Evolutionary conservation across 2,888 invertebrate species (phyloP).

Genomic region (Drosophila limbata): DNA sequence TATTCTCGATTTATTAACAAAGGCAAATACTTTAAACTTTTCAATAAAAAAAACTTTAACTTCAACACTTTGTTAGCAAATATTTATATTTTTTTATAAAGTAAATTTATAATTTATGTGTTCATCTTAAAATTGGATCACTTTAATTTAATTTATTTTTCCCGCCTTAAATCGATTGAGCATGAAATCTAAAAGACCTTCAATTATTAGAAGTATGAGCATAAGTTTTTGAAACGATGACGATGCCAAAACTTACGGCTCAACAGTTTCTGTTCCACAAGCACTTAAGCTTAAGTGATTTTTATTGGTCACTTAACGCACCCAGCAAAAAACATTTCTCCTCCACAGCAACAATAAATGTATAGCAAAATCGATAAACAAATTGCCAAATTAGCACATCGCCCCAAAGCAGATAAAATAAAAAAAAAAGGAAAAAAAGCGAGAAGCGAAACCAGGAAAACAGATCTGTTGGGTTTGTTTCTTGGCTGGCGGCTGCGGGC

Average conservation of each 20-base stretch:
- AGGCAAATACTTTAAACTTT: no score
- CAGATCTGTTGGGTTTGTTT: conserved; percentile 66
- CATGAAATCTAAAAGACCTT: conserved; percentile 29
- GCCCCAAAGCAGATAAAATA: conserved; percentile 44
- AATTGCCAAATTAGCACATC: conserved; percentile 81
- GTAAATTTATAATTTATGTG: background rate
- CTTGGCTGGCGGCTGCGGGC: conserved; percentile 60
- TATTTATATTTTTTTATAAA: no score
- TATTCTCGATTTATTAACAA: no score
- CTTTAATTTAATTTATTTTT: conserved; percentile 23
- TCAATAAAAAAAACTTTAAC: no score
- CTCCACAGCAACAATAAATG: conserved; percentile 31
- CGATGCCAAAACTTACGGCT: conserved; percentile 52
- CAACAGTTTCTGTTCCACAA: conserved; percentile 65
- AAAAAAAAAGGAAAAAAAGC: background rate
- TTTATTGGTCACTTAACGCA: conserved; percentile 81
- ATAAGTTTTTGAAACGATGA: conserved; percentile 61
- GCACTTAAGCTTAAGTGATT: conserved; percentile 81
- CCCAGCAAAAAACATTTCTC: conserved; percentile 18
- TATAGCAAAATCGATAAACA: conserved; percentile 77
- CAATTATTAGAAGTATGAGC: conserved; percentile 27
- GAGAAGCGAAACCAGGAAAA: conserved; percentile 39
- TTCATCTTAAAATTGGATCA: background rate
- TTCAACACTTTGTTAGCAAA: no score
- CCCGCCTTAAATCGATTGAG: conserved; percentile 21